Base-by-base conservation (phyloP, 2,888 invertebrate species). In the Rhagium mordax region DNA sequence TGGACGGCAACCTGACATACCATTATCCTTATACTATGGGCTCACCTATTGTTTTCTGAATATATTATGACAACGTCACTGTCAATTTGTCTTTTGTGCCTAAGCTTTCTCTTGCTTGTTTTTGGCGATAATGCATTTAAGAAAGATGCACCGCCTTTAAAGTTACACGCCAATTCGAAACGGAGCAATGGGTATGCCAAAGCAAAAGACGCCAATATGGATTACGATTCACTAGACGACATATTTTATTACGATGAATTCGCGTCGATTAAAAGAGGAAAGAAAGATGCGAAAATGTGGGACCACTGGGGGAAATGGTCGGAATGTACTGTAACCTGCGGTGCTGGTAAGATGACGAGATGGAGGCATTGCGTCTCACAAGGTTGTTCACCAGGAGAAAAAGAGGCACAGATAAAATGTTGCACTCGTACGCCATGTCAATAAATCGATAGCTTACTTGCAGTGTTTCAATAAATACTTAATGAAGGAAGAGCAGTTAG, bases 271-370 rank as follows among this genome's bases (percentile, higher is more conserved):
- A 48, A 65, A 3, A 64, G 78, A 29, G 61, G 59, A 2, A 79
- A 78, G 66, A 79, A 77, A 71, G 71, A 78, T 53, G 73, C 86
- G 29, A 88, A 89, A 81, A 81, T 88, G 67, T 89, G 89, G 89
- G 89, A 88, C 78, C 87, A 87, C 64, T 89, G 89, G 89, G 87
- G 89, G 60, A 88, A 86, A 78, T 90, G 90, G 90, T 88, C 89
- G 4, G 75, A 83, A 1, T 90, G 90, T 79, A 88, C 88, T 60
- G 89, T 88, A 4, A 86, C 87, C 21, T 90, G 90, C 75, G 90
- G 89, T 13, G 82, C 86, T 48, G 90, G 89, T 21, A 87, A 87
- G 77, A 84, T 87, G 77, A 84, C 85, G 72, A 81, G 89, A 81
- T 90, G 88, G 89, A 84, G 89, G 55, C 89, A 89, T 80, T 90